Evolutionary conservation across 1,140 invertebrate genomes (phyloP).

Genomic region (Antheraea pernyi): DNA sequence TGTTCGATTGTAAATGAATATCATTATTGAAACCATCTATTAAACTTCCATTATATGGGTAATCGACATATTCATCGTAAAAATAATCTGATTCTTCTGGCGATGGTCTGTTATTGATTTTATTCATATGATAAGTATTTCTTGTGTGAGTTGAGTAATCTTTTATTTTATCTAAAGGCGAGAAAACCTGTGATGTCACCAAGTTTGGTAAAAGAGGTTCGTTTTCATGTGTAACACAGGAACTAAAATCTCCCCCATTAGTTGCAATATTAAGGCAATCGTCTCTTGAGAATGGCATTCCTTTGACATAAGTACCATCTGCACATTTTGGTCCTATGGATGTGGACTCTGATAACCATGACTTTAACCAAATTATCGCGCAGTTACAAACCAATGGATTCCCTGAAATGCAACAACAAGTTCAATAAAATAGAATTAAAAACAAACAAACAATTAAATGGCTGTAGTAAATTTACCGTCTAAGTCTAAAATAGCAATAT

Average conservation of each 20-base stretch:
- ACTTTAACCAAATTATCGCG: constrained; percentile 88
- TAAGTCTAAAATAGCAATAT: constrained; percentile 90
- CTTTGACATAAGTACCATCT: constrained; percentile 86
- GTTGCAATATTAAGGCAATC: constrained; percentile 80
- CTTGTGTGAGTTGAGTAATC: constrained; percentile 65
- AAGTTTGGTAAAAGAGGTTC: constrained; percentile 80
- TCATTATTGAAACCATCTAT: constrained; percentile 60
- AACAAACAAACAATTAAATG: constrained; percentile 9
- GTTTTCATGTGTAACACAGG: constrained; percentile 82
- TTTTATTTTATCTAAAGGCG: constrained; percentile 77
- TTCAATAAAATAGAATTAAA: constrained; percentile 3
- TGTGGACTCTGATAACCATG: constrained; percentile 88
- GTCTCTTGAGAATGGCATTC: constrained; percentile 83
- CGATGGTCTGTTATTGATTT: constrained; percentile 77
- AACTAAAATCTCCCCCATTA: constrained; percentile 72
- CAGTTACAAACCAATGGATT: constrained; percentile 91
- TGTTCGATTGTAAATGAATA: constrained; percentile 45
- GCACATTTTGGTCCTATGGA: constrained; percentile 86
- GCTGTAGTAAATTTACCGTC: constrained; percentile 82
- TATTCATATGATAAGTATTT: constrained; percentile 60
- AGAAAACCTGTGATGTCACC: constrained; percentile 76
- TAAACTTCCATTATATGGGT: constrained; percentile 82
- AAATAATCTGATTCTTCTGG: constrained; percentile 88
- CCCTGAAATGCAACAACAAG: constrained; percentile 76
- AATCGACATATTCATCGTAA: constrained; percentile 90